Base-by-base conservation (phyloP, 2,888 invertebrate species). In the Stomorhina lunata region DNA sequence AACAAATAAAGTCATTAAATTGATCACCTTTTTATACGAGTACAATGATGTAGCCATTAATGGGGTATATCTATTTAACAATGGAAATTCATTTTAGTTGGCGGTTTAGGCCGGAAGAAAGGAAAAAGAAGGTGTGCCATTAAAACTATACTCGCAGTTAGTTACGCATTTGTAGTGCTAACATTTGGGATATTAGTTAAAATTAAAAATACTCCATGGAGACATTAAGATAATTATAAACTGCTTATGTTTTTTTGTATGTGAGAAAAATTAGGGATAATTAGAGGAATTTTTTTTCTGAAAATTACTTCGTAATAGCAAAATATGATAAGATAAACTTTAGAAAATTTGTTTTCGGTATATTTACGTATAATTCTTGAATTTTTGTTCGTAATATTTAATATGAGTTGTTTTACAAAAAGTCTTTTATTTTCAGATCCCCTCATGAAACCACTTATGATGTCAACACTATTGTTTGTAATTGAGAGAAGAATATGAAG, bases 1-100 rank as follows among this genome's bases (percentile, higher is more conserved):
- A 34, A 25, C 40, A 75, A 43, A 75, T 55, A 32, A 57, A 75
- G 43, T 57, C 65, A 82, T 75, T 75, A 61, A 78, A 45, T 40
- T 50, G 68, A 69, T 63, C 20, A 40, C 6, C 48, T 27, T 40
- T 73, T 37, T n/a, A n/a, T n/a, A n/a, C n/a, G n/a, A n/a, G n/a
- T n/a, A n/a, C 37, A 63, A 32, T 29, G 17, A 17, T 37, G 5
- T n/a, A 29, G 29, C 17, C 48, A 15, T 61, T 48, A 37, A 72
- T 61, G 34, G 50, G 5, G 9, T 53, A 68, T 45, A 4, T n/a
- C n/a, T n/a, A n/a, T 50, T 53, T 12, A 2, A 27, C 37, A 37
- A 61, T 50, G 9, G 1, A 12, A n/a, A n/a, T n/a, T n/a, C n/a
- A n/a, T n/a, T n/a, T n/a, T 2, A 48, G 17, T 17, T 61, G 7